Percentiles rank a stretch among this genome's conserved stretches.
Evolutionary conservation across 2,113 vertebrate genomes (phyloP).

Genomic region (Nycticorax nycticorax): DNA sequence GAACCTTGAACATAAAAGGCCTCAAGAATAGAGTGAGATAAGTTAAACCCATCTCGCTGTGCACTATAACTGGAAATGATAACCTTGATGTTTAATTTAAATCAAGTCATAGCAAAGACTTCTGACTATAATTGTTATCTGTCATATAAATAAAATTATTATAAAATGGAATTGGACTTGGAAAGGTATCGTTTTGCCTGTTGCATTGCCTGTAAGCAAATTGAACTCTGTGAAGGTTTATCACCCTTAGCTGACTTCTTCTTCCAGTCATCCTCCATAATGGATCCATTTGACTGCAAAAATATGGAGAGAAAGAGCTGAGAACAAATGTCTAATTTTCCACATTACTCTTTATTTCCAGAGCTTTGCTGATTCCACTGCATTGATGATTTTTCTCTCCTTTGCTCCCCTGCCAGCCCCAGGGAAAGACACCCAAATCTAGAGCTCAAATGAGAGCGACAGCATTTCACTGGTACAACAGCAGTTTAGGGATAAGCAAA

Average conservation of each 20-base stretch:
- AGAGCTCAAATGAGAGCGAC: not conserved
- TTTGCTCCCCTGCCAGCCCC: not conserved
- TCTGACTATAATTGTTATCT: conserved; percentile 45
- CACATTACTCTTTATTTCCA: not conserved
- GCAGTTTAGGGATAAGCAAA: not conserved
- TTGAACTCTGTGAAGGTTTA: not conserved
- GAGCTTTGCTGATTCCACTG: not conserved
- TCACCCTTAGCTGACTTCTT: not conserved
- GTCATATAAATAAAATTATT: conserved; percentile 54
- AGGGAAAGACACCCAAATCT: not conserved
- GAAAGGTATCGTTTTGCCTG: not conserved
- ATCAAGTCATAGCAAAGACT: conserved; percentile 39
- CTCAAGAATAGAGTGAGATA: conserved; percentile 55
- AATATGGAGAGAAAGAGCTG: not conserved
- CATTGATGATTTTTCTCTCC: not conserved
- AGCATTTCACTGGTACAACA: not conserved
- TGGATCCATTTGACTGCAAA: not conserved
- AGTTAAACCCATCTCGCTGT: conserved; percentile 49
- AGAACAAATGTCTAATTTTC: not conserved
- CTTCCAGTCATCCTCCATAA: not conserved
- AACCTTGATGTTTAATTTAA: conserved; percentile 69
- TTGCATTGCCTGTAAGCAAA: not conserved
- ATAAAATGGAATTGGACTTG: conserved; percentile 14
- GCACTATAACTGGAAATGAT: conserved; percentile 53
- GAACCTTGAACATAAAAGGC: conserved; percentile 67